A percentile compares a stretch with the other conserved stretches of the same genome.
phyloP scores from a whole-genome alignment of 1,140 invertebrate species.

The Dreissena polymorpha region DNA sequence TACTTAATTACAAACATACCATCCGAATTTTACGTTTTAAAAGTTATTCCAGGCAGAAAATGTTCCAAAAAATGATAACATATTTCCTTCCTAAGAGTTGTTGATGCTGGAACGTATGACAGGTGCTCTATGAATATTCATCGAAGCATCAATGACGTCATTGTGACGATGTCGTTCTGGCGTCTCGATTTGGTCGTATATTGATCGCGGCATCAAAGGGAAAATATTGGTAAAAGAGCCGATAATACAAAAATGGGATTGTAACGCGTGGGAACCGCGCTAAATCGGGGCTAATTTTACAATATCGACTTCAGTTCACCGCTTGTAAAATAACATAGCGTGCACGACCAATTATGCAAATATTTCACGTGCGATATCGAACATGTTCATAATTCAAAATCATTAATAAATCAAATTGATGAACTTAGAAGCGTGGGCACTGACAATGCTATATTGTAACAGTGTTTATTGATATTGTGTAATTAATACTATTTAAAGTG shows the following conservation, averaged over 20 bases:
- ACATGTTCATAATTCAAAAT: too few relatives aligned
- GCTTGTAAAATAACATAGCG: too few relatives aligned
- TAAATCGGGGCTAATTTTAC: background rate
- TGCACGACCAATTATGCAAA: too few relatives aligned
- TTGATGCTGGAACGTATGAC: constrained; percentile 46
- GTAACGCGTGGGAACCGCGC: background rate
- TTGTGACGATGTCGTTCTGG: constrained; percentile 37
- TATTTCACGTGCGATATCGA: too few relatives aligned
- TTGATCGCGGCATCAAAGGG: constrained; percentile 30
- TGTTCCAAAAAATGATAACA: constrained; percentile 31
- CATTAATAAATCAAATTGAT: too few relatives aligned
- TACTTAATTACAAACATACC: constrained; percentile 37
- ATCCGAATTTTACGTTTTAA: background rate
- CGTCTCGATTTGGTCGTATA: constrained; percentile 29
- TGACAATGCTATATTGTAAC: too few relatives aligned
- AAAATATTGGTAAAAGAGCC: constrained; percentile 33
- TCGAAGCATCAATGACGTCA: constrained; percentile 38
- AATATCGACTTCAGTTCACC: too few relatives aligned
- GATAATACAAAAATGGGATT: background rate
- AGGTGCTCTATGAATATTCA: constrained; percentile 58
- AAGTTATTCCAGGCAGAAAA: constrained; percentile 11
- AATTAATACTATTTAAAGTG: too few relatives aligned
- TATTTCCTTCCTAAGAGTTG: constrained; percentile 37
- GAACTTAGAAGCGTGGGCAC: too few relatives aligned
- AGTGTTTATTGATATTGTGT: too few relatives aligned